A percentile compares a stretch with the other conserved stretches of the same genome.
phyloP scores from a whole-genome alignment of 2,113 vertebrate genomes.

The Limanda limanda region DNA sequence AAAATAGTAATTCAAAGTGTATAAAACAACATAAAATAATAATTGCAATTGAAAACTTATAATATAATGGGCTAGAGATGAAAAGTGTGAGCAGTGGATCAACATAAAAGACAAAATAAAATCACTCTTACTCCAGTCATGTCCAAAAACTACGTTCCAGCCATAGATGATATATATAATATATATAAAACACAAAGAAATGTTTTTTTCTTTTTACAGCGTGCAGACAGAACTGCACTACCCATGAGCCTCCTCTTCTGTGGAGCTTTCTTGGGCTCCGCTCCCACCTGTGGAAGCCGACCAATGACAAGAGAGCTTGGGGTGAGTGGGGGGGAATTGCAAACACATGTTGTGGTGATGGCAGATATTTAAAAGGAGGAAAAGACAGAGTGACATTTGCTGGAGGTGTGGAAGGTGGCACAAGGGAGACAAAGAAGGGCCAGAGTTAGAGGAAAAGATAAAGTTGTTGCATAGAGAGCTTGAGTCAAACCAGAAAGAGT shows the following conservation, averaged over 20 bases:
- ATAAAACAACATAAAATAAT: not conserved
- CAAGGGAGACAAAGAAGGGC: conserved; percentile 13
- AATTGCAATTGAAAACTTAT: conserved; percentile 17
- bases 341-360: not conserved
- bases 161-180: conserved; percentile 52
- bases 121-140: conserved; percentile 45
- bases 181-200: not conserved
- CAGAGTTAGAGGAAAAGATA: not conserved
- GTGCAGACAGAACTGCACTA: conserved; percentile 40
- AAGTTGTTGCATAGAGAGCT: not conserved
- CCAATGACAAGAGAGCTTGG: conserved; percentile 67
- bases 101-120: conserved; percentile 23
- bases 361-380: not conserved
- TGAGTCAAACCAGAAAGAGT: not conserved
- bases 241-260: conserved; percentile 74
- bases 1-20: not conserved
- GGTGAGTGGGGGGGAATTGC: conserved; percentile 32
- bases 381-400: not conserved
- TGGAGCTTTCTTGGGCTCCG: conserved; percentile 66
- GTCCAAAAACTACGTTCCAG: conserved; percentile 64
- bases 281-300: conserved; percentile 72
- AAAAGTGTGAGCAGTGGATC: conserved; percentile 24
- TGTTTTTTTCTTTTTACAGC: conserved; percentile 5
- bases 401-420: not conserved
- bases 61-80: conserved; percentile 36